These are phyloP conservation scores for Himalopsyche tibetana DNA, from an alignment of 2,888 invertebrate species.

Conservation along the genomic window DNA sequence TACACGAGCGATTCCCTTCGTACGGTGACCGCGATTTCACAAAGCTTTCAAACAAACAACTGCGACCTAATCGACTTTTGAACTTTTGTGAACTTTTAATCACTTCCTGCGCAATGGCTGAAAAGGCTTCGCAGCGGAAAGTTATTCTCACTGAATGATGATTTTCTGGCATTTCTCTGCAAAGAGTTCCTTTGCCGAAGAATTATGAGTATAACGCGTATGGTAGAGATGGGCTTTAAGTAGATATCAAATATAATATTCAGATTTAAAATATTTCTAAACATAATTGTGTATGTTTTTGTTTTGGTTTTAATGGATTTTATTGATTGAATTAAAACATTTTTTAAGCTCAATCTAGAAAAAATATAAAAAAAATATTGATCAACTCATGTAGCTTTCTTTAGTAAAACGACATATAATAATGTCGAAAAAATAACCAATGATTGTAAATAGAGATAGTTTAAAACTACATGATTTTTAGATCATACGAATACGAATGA, in stretches of 20 bases:
- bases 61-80: slow-evolving; percentile 13
- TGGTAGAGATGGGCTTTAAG: neutral
- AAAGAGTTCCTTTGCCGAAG: slow-evolving; percentile 12
- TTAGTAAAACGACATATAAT: too few relatives aligned
- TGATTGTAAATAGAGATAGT: too few relatives aligned
- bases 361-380: too few relatives aligned
- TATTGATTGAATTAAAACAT: too few relatives aligned
- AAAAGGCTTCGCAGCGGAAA: neutral
- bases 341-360: too few relatives aligned
- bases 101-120: slow-evolving; percentile 10
- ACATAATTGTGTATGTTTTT: too few relatives aligned
- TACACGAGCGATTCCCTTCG: neutral
- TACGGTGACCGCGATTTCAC: neutral
- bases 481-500: too few relatives aligned
- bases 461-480: too few relatives aligned
- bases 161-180: slow-evolving; percentile 16
- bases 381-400: too few relatives aligned
- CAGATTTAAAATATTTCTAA: too few relatives aligned
- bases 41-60: slow-evolving; percentile 10
- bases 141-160: slow-evolving; percentile 31
- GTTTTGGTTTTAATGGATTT: too few relatives aligned
- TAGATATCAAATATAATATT: neutral
- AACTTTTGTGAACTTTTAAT: slow-evolving; percentile 18
- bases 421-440: too few relatives aligned
- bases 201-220: neutral